These are phyloP conservation scores for Motacilla alba DNA, from an alignment of 2,113 vertebrate species.

Conservation along the genomic window DNA sequence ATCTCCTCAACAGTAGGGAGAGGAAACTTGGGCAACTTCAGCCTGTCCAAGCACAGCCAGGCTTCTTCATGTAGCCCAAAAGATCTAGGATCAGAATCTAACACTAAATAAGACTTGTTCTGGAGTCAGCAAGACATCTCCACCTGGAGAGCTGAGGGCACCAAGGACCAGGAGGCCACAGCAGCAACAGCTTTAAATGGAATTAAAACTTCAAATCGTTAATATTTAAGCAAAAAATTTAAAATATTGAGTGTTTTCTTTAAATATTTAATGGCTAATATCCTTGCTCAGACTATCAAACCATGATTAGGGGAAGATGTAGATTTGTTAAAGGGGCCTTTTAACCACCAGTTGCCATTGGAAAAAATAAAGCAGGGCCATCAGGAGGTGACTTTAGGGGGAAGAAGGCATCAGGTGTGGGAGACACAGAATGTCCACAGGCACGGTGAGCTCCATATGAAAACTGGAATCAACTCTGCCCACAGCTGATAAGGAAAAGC, in stretches of 20 bases:
- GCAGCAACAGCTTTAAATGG: background rate
- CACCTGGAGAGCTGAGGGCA: background rate
- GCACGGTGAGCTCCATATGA: background rate
- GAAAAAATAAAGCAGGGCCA: background rate
- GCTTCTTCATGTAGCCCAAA: background rate
- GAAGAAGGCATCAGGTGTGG: background rate
- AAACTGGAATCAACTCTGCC: background rate
- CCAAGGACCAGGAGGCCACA: background rate
- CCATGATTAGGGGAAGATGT: background rate
- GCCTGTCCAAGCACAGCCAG: background rate
- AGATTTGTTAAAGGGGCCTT: conserved; percentile 24
- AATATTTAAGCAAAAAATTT: conserved; percentile 47
- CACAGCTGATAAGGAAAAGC: background rate
- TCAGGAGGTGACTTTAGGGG: background rate
- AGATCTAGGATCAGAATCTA: background rate
- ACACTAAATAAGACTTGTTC: background rate
- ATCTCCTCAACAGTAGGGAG: background rate
- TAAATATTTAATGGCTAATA: conserved; percentile 50
- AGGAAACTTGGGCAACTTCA: background rate
- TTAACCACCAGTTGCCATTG: background rate
- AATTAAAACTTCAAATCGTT: background rate
- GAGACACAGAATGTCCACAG: background rate
- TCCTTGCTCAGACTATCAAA: background rate
- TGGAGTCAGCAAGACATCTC: background rate
- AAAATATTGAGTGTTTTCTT: background rate